phyloP scores from a whole-genome alignment of 2,113 vertebrate species.

The Platysteira castanea region DNA sequence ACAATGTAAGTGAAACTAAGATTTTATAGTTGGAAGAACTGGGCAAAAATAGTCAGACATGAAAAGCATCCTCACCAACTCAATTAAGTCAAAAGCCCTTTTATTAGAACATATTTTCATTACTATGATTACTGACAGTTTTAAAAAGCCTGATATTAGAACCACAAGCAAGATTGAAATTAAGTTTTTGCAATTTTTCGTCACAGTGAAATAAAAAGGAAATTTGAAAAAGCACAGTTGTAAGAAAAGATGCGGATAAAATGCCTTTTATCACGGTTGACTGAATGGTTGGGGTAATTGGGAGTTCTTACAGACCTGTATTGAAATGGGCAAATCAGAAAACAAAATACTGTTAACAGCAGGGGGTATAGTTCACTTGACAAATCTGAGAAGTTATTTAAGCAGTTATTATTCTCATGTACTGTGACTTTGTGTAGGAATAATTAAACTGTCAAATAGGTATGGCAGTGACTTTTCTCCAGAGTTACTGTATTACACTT shows the following conservation, averaged over 20 bases:
- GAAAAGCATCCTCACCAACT: neutral
- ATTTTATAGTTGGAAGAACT: neutral
- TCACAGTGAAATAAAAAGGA: neutral
- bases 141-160: neutral
- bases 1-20: neutral
- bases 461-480: neutral
- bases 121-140: neutral
- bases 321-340: neutral
- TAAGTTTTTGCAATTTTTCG: neutral
- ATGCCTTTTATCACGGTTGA: neutral
- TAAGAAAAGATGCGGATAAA: neutral
- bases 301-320: neutral
- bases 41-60: neutral
- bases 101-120: neutral
- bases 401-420: neutral
- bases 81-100: neutral
- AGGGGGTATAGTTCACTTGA: conserved; percentile 1
- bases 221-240: neutral
- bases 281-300: neutral
- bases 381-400: neutral
- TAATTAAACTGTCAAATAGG: conserved; percentile 1
- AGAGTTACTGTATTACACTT: neutral
- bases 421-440: neutral
- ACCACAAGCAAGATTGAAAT: neutral
- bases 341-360: neutral